Base-by-base conservation (phyloP, 1,140 invertebrate genomes). In the Stenopsyche tienmushanensis region DNA sequence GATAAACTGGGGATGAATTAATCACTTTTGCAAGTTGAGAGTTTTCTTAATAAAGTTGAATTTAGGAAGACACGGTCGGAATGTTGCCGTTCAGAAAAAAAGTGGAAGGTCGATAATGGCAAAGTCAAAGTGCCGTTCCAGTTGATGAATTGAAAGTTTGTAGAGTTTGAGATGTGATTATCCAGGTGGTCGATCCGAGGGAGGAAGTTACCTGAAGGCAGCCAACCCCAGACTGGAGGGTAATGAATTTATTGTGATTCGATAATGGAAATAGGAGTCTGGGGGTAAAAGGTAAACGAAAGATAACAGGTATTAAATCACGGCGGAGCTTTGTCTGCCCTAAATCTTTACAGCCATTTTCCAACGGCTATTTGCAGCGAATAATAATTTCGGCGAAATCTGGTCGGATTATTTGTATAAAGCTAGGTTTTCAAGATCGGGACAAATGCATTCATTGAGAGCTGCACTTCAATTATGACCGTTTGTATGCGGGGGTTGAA, bases 221-320 rank as follows among this genome's bases (percentile, higher is more conserved):
- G 17, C 44, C 44, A 5, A 47, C 44, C 10, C 44, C 10, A 15
- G 10, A 47, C 44, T 15, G 5, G 8, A 47, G 44, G 8, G 44
- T 47, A 47, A 47, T 47, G 44, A 47, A 47, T 47, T 47, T 47
- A 47, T 47, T 47, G 44, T 47, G 44, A 47, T 47, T 47, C 44
- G 44, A 47, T 47, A 47, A 47, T 47, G 44, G 44, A 47, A 47
- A 47, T 47, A n/a, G n/a, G n/a, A n/a, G n/a, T n/a, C n/a, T n/a
- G n/a, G n/a, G 44, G 44, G 44, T 15, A 9, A 47, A 47, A 47
- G 44, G 44, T 47, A 47, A 47, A 47, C 44, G 44, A 47, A 47
- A 47, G 44, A 47, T 47, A 47, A 47, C 44, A 47, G 44, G 44
- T 47, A 47, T 47, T 47, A 47, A 47, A 47, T 47, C 44, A 47